Base-by-base conservation (phyloP, 2,888 invertebrate species). In the Platycnemis pennipes region DNA sequence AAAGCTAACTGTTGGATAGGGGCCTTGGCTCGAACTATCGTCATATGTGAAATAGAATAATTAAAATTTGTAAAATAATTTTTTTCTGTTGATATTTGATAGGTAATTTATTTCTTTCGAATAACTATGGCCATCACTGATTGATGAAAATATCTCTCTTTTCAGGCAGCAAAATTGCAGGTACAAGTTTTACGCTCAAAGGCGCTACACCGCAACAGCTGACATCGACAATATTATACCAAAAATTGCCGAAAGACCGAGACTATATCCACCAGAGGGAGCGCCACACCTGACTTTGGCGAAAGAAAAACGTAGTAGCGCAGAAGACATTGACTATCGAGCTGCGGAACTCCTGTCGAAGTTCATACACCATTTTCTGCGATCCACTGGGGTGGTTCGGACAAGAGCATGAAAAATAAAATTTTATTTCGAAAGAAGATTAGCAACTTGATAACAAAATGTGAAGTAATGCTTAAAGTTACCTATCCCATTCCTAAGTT, bases 381-480 rank as follows among this genome's bases (percentile, higher is more conserved):
- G 88, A 37, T 37, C 88, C 49, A 89, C 88, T 37, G 88, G 88
- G 31, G 42, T 89, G 19, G 53, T 89, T 89, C 53, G 31, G 37
- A 16, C 88, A 16, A 89, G 53, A 53, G 2, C 16, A 77, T 37
- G 1, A 22, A 37, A 11, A 13, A 16, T 37, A 16, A 37, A 37
- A 77, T 13, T 77, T 77, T 77, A 37, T 2, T 13, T 77, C 5
- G 3, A 13, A 77, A 77, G 37, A 37, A 16, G 37, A 77, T 11
- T 13, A 37, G 37, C 7, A 37, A 13, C 37, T 37, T n/a, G 4
- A 37, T 2, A 77, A 77, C 26, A 5, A 77, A 26, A 26, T 26
- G 22, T 63, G 19, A 26, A 22, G 63, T 63, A 63, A 22, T 26
- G 26, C 19, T 26, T 5, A 26, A 63, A 63, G 63, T 63, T 77